Evolutionary conservation across 2,797 vertebrate genomes (phyloP), one percentile per base, ranked within the genome.

Genomic region (Capromys pilorides): DNA sequence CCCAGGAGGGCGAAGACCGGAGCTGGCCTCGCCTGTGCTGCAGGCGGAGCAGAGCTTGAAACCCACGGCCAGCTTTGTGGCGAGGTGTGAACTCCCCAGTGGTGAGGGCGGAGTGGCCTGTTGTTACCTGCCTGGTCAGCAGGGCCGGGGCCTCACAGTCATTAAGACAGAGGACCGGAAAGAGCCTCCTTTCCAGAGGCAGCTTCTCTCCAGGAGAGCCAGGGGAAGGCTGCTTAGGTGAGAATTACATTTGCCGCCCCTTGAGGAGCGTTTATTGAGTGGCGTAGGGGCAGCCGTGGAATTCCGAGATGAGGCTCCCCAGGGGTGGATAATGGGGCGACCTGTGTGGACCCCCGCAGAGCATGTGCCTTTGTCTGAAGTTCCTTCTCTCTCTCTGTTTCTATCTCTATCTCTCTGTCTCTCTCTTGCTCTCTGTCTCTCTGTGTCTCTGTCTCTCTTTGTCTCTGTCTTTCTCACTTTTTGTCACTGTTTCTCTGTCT

Each of bases 101-200:
- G 24, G 39, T 1, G 71, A 88, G 31, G 49, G 2, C 5, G 61
- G 26, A 75, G 91, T n/a, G 33, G 19, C 54, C 87, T 87, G 28
- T 0, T 0, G 4, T 69, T 45, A 66, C 90, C 90, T 77, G 59
- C 86, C 96, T 26, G 75, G 4, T 71, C 64, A 69, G 91, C 22
- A 36, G 88, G 59, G 61, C 57, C 4, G 8, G 49, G 85, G 91
- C 88, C 77, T 75, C 31, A 0, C 28, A 4, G 19, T 75, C 87
- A 67, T n/a, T 33, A 85, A 6, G 16, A 26, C 45, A 57, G 41
- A 57, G 62, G 49, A 69, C 6, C 45, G n/a, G 90, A 26, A 31
- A 19, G 80, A 66, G 45, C 95, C 86, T 92, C 69, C 81, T 96
- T 24, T 94, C 94, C 92, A 67, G 92, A 95, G 54, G 21, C 81